Conservation (phyloP, 1,140 invertebrate genomes). For the Batillaria attramentaria region DNA sequence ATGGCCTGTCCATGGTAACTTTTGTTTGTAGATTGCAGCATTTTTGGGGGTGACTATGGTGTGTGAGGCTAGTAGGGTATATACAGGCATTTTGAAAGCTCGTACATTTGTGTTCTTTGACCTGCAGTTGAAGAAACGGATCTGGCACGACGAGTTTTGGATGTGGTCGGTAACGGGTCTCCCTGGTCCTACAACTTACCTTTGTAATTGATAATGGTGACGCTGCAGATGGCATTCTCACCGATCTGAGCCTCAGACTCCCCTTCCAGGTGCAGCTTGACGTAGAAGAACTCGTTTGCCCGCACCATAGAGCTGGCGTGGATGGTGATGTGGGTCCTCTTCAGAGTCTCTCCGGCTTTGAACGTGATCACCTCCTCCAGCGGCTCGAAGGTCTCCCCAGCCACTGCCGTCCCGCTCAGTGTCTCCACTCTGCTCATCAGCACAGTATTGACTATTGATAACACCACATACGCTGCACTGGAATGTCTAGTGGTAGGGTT, state of each 20-base stretch:
- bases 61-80: too few species aligned
- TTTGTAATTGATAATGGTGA: conserved; percentile 80
- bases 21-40: too few species aligned
- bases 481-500: too few species aligned
- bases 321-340: conserved; percentile 76
- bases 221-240: conserved; percentile 77
- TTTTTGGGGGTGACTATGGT: too few species aligned
- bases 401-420: conserved; percentile 78
- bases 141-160: too few species aligned
- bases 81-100: too few species aligned
- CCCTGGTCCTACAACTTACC: conserved; percentile 72
- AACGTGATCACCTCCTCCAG: conserved; percentile 77
- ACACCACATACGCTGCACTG: too few species aligned
- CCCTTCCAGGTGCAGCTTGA: conserved; percentile 71
- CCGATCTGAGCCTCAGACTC: conserved; percentile 73
- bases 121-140: too few species aligned
- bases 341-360: conserved; percentile 75
- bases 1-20: too few species aligned
- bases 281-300: conserved; percentile 80
- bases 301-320: conserved; percentile 80
- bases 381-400: conserved; percentile 76
- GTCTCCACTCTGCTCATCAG: conserved; percentile 75
- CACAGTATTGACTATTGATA: too few species aligned
- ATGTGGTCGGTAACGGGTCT: too few species aligned
- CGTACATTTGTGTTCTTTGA: too few species aligned